Base-by-base conservation (phyloP, 2,888 invertebrate species). In the Helleia helle region DNA sequence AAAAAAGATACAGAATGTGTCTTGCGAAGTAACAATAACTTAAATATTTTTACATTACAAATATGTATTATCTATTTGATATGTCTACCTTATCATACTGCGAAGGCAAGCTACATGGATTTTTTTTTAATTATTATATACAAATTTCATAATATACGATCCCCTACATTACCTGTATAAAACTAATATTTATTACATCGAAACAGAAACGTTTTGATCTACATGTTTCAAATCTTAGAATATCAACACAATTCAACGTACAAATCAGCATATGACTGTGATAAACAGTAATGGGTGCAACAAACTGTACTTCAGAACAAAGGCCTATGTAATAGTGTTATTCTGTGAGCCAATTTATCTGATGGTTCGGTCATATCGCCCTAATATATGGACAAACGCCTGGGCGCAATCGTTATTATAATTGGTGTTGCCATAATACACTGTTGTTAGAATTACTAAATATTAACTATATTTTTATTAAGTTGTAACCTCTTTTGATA, bases 271-370 rank as follows among this genome's bases (percentile, higher is more conserved):
- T 45, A 40, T 46, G 47, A 37, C 46, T 41, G 49, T 49, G 49
- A 49, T 49, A 51, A 54, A 51, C 46, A 38, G 40, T 49, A 53
- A 56, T 57, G 51, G 51, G 34, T 46, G 47, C 43, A 52, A 50
- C 58, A 59, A 57, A 60, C 60, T 58, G 59, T 49, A 52, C 52
- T 56, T 49, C 44, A 42, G 60, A 70, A 77, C 79, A 79, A 77
- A 66, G 64, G 73, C 66, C 64, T 53, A 59, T 58, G 56, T 72
- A 66, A 76, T 70, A 64, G 67, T 66, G 64, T 69, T 63, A 66
- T 64, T 62, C 62, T 59, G 54, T 54, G 47, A 51, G 45, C 48
- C 64, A 54, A 65, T 65, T 74, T 75, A 79, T 79, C 77, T 63
- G 74, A 73, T 79, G 60, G 50, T 47, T 50, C 55, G 59, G 59